Evolutionary conservation across 2,113 vertebrate genomes (phyloP).

Genomic region (Pimephales promelas): DNA sequence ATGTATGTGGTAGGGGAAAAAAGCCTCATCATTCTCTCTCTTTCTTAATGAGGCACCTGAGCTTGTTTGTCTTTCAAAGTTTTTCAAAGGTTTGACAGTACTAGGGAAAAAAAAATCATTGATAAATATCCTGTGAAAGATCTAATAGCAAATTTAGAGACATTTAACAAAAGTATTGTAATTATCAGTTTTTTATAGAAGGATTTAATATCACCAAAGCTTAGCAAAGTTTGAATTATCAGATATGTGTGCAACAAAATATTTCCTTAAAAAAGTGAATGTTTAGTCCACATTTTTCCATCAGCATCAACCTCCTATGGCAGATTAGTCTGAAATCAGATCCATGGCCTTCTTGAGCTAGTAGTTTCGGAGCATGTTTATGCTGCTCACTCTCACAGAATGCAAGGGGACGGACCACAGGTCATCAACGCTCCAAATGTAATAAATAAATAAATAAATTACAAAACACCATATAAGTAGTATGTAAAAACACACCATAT

Average conservation of each 20-base stretch:
- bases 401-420: background rate
- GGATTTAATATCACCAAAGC: conserved; percentile 7
- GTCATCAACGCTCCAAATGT: background rate
- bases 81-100: background rate
- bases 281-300: too few relatives aligned
- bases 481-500: background rate
- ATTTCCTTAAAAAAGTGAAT: background rate
- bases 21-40: background rate
- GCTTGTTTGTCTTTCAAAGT: background rate
- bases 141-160: conserved; percentile 4
- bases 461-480: too few relatives aligned
- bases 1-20: background rate
- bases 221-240: background rate
- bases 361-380: background rate
- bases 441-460: background rate
- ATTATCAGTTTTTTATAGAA: background rate
- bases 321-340: background rate
- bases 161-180: background rate
- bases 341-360: background rate
- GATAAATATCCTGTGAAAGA: background rate
- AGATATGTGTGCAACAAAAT: background rate
- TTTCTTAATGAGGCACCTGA: background rate
- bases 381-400: background rate
- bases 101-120: background rate
- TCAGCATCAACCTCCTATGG: background rate